A percentile compares a stretch with the other conserved stretches of the same genome.
Evolutionary conservation across 2,797 vertebrate species (phyloP).

Genomic region (Gambelia wislizenii): DNA sequence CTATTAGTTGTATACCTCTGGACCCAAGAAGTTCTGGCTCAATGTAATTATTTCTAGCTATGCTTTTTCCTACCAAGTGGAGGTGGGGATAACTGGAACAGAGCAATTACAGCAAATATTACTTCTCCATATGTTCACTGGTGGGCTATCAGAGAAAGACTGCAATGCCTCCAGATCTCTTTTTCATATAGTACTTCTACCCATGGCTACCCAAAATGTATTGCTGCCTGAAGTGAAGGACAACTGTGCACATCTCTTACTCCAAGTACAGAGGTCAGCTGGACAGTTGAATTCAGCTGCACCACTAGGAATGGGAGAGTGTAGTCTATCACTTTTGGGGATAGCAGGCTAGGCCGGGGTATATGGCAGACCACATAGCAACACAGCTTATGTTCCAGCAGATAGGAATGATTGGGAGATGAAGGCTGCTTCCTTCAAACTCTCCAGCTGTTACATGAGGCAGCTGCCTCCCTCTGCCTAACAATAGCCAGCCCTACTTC

Average conservation of each 20-base stretch:
- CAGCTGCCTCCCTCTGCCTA: too few species aligned
- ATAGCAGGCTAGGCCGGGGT: too few species aligned
- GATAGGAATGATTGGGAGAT: too few species aligned
- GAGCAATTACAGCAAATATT: background rate
- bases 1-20: too few species aligned
- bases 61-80: background rate
- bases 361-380: too few species aligned
- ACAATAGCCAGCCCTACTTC: too few species aligned
- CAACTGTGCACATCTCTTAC: background rate
- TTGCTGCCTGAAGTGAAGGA: background rate
- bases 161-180: background rate
- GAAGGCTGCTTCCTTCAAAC: too few species aligned
- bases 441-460: too few species aligned
- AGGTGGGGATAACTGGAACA: background rate
- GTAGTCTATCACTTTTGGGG: too few species aligned
- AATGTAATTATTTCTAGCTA: background rate
- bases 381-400: too few species aligned
- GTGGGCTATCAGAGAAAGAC: too few species aligned
- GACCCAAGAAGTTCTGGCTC: background rate
- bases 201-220: background rate
- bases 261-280: background rate
- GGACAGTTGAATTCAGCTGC: background rate
- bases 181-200: background rate
- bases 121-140: background rate
- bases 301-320: background rate